A percentile compares a stretch with the other conserved stretches of the same genome.
These are phyloP conservation scores for Drosophila antonietae DNA, from an alignment of 2,888 invertebrate genomes.

Conservation along the genomic window DNA sequence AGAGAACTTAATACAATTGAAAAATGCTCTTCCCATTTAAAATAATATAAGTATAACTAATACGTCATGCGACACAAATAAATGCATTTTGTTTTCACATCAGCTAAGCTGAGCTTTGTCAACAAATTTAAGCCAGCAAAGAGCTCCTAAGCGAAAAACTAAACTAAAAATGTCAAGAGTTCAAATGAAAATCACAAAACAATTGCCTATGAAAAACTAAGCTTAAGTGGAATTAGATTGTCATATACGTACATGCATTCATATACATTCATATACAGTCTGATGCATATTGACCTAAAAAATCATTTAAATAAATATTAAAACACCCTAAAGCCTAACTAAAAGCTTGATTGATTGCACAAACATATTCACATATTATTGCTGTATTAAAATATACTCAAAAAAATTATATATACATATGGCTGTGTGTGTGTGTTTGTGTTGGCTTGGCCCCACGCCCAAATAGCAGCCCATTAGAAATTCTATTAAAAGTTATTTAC, in stretches of 20 bases:
- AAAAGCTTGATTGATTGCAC: constrained; percentile 1
- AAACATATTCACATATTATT: constrained; percentile 3
- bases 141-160: neutral
- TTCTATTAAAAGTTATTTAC: constrained; percentile 80
- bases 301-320: constrained; percentile 2
- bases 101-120: neutral
- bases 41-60: neutral
- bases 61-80: neutral
- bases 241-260: no score
- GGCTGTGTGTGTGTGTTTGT: neutral
- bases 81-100: neutral
- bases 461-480: constrained; percentile 64
- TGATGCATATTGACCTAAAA: neutral
- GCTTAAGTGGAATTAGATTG: no score
- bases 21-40: neutral
- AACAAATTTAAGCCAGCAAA: neutral
- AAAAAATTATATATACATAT: neutral
- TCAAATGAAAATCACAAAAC: neutral
- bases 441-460: constrained; percentile 24
- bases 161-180: neutral
- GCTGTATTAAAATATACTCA: neutral
- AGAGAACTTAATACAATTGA: neutral
- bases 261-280: neutral
- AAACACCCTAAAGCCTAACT: neutral
- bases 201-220: neutral